phyloP scores from a whole-genome alignment of 2,113 vertebrate species.

The Stictonetta naevosa region DNA sequence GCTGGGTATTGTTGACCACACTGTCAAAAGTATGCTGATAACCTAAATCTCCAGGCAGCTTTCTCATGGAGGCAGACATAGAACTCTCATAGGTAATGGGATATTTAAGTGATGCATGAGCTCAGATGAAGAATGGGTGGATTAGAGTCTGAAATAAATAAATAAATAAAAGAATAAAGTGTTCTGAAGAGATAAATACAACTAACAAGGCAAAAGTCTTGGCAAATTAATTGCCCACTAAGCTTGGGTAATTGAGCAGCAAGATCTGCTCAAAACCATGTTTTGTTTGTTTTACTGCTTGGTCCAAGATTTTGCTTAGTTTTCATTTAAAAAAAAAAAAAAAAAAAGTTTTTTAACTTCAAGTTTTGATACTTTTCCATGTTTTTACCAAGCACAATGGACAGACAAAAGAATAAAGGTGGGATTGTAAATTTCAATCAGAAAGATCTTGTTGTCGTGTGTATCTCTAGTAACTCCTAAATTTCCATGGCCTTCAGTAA shows the following conservation, averaged over 20 bases:
- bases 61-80: background rate
- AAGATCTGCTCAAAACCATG: background rate
- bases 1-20: background rate
- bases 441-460: background rate
- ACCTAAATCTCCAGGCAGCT: background rate
- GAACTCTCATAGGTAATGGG: background rate
- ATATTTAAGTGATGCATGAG: background rate
- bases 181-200: background rate
- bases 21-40: background rate
- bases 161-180: background rate
- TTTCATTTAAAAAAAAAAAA: background rate
- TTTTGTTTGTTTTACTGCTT: background rate
- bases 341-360: background rate
- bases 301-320: background rate
- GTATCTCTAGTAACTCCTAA: background rate
- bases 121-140: background rate
- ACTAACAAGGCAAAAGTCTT: background rate
- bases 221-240: background rate
- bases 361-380: accelerated
- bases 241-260: background rate
- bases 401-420: background rate
- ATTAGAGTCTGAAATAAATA: background rate
- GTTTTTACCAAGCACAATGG: background rate
- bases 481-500: background rate
- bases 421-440: background rate